Percentiles rank a stretch among this genome's conserved stretches.
phyloP scores from a whole-genome alignment of 2,113 vertebrate species.

The Tragulus kanchil region DNA sequence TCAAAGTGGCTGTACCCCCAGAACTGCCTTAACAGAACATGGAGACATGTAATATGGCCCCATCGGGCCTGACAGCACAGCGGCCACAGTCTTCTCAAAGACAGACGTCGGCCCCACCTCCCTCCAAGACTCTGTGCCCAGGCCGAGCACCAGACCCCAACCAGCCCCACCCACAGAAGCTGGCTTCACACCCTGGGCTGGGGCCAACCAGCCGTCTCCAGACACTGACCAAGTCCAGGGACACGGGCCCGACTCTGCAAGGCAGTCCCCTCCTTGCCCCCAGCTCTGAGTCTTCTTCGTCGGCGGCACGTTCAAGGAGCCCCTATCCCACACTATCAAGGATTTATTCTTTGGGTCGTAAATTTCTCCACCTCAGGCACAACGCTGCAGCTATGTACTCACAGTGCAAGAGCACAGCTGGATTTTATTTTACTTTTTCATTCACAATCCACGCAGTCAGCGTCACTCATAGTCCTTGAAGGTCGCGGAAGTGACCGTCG shows the following conservation, averaged over 20 bases:
- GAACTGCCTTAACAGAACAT: background rate
- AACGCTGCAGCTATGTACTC: background rate
- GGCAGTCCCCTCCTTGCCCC: background rate
- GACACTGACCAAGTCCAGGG: background rate
- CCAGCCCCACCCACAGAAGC: background rate
- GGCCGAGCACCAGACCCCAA: background rate
- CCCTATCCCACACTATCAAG: background rate
- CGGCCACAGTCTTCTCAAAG: background rate
- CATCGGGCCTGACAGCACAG: no score
- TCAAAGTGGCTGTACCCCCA: no score
- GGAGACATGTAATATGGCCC: no score
- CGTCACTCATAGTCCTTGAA: background rate
- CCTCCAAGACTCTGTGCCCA: background rate
- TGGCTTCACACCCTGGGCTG: background rate
- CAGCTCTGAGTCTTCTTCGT: background rate
- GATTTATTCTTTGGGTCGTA: background rate
- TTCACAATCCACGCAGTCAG: background rate
- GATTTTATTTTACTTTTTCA: background rate
- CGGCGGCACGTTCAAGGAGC: background rate
- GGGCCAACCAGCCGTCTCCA: background rate
- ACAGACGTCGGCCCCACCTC: background rate
- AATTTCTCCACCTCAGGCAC: background rate
- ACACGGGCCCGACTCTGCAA: fast-evolving
- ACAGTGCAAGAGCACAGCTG: background rate
- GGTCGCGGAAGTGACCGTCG: background rate